Evolutionary conservation across 37 sponge, comb jelly and placozoan genomes (phyloP).

Genomic region (Haliclona indistincta): DNA sequence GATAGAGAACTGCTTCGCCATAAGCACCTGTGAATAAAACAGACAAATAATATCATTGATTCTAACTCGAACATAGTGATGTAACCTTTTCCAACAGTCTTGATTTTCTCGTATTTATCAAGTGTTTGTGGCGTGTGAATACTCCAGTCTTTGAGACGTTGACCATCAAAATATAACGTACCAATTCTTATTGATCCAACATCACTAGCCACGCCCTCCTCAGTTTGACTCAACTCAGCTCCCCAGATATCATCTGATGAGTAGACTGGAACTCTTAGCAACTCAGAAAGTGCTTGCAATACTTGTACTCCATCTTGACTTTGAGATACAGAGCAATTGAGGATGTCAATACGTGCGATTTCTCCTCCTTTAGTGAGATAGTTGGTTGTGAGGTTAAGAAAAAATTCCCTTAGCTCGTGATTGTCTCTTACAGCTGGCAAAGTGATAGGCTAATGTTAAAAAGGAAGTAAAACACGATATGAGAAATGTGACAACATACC

Average conservation of each 20-base stretch:
- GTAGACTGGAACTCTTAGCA: slow-evolving; percentile 49
- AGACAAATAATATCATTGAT: background rate
- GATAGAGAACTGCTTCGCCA: slow-evolving; percentile 95
- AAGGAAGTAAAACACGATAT: background rate
- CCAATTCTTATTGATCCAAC: slow-evolving; percentile 47
- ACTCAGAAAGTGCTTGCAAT: slow-evolving; percentile 21
- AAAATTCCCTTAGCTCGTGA: slow-evolving; percentile 50
- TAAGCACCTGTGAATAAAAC: slow-evolving; percentile 73
- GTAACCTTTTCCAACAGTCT: slow-evolving; percentile 72
- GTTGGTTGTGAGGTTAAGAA: slow-evolving; percentile 24
- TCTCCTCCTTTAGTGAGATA: slow-evolving; percentile 45
- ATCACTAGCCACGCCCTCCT: too few relatives aligned
- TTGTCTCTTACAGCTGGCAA: slow-evolving; percentile 44
- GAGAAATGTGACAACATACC: slow-evolving; percentile 18
- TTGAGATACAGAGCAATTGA: slow-evolving; percentile 46
- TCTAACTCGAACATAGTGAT: background rate
- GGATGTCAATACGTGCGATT: slow-evolving; percentile 57
- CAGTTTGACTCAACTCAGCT: too few relatives aligned
- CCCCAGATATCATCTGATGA: slow-evolving; percentile 14
- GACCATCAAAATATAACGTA: slow-evolving; percentile 74
- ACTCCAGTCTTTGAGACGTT: slow-evolving; percentile 77
- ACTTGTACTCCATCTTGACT: slow-evolving; percentile 25
- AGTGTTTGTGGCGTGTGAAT: slow-evolving; percentile 36
- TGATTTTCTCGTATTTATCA: slow-evolving; percentile 79
- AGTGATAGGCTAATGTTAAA: slow-evolving; percentile 35